These are phyloP conservation scores for Atherix ibis DNA, from an alignment of 2,888 invertebrate genomes.

Conservation along the genomic window DNA sequence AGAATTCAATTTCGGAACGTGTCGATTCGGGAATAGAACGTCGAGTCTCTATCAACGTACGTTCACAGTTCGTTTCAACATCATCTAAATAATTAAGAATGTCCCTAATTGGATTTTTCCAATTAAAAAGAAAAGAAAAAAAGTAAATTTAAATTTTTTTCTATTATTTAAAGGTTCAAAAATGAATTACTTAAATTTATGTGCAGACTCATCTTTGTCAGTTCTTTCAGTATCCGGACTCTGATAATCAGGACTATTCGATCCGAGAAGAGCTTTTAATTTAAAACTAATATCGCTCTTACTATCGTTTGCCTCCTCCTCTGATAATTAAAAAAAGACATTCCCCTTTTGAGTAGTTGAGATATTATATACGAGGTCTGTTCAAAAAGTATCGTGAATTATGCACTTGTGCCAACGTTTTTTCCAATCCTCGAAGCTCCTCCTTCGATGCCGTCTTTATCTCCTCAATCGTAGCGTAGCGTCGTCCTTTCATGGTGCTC, in stretches of 20 bases:
- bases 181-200: conserved; percentile 13
- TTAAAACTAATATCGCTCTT: conserved; percentile 1
- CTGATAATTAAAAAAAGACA: neutral
- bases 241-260: neutral
- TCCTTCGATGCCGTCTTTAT: too few species aligned
- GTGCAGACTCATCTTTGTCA: conserved; percentile 4
- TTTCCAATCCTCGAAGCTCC: too few species aligned
- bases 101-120: conserved; percentile 20
- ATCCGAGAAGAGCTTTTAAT: neutral
- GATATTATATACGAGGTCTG: too few species aligned
- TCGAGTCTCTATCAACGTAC: conserved; percentile 27
- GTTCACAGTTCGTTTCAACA: conserved; percentile 31
- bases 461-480: too few species aligned
- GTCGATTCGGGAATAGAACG: conserved; percentile 28
- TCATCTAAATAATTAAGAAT: conserved; percentile 30
- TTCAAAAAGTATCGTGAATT: too few species aligned
- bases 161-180: too few species aligned
- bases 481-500: too few species aligned
- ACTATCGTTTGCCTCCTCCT: conserved; percentile 4
- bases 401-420: too few species aligned
- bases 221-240: conserved; percentile 1
- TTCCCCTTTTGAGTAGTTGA: too few species aligned
- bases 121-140: neutral
- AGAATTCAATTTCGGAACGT: conserved; percentile 29
- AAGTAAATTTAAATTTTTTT: neutral